phyloP scores from a whole-genome alignment of 2,113 vertebrate genomes.

The Stictonetta naevosa region DNA sequence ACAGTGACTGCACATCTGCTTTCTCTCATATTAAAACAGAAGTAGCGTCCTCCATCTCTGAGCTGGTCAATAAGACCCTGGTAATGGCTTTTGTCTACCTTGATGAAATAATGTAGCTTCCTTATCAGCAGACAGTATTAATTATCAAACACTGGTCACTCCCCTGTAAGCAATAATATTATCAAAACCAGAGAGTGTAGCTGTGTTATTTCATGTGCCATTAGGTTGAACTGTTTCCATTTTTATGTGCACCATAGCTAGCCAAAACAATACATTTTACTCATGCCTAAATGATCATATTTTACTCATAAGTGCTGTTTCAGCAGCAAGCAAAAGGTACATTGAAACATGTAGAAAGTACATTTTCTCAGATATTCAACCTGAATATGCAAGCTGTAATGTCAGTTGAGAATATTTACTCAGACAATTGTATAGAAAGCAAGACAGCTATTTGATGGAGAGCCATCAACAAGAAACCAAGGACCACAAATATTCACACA shows the following conservation, averaged over 20 bases:
- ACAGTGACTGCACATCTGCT: not conserved
- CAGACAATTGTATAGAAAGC: not conserved
- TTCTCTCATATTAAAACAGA: not conserved
- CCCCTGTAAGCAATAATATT: not conserved
- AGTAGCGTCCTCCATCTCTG: not conserved
- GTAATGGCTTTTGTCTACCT: not conserved
- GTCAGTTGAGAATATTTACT: not conserved
- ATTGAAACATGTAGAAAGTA: not conserved
- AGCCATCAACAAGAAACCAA: not conserved
- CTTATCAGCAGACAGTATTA: not conserved
- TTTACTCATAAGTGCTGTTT: not conserved
- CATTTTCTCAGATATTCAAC: not conserved
- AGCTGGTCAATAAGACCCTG: not conserved
- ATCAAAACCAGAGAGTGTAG: not conserved
- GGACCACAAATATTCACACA: not conserved
- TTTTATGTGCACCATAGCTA: not conserved
- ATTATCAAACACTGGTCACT: not conserved
- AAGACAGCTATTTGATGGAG: not conserved
- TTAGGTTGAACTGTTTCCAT: not conserved
- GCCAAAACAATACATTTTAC: not conserved
- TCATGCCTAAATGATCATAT: not conserved
- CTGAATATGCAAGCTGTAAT: not conserved
- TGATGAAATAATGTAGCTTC: accelerated
- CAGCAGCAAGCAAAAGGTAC: not conserved
- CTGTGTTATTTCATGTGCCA: not conserved